phyloP scores from a whole-genome alignment of 2,888 invertebrate species.

The Hanleya hanleyi region DNA sequence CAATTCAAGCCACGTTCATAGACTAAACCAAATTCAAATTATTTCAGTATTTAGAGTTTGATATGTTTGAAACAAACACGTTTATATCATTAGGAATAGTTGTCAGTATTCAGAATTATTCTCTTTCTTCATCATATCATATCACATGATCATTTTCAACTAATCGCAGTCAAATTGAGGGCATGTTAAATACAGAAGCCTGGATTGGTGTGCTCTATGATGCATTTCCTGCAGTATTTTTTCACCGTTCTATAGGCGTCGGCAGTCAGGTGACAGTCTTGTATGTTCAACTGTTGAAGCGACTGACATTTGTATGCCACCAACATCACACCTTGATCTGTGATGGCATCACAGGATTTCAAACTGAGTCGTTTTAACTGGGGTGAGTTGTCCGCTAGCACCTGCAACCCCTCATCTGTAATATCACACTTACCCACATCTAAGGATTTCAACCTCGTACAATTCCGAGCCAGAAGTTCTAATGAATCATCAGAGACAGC shows the following conservation, averaged over 20 bases:
- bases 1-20: no score
- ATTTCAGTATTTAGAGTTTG: no score
- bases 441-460: conserved; percentile 88
- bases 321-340: conserved; percentile 90
- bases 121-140: no score
- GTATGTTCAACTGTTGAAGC: conserved; percentile 92
- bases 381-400: conserved; percentile 84
- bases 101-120: no score
- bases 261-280: conserved; percentile 91
- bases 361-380: conserved; percentile 92
- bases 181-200: conserved; percentile 81
- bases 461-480: conserved; percentile 88
- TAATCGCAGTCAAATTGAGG: no score
- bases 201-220: conserved; percentile 96
- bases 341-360: conserved; percentile 92
- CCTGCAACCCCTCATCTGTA: conserved; percentile 89
- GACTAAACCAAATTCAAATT: no score
- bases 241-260: conserved; percentile 93
- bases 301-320: conserved; percentile 93
- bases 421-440: conserved; percentile 96
- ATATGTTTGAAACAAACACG: no score
- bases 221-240: conserved; percentile 92
- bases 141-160: no score
- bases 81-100: no score
- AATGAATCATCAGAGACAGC: conserved; percentile 95